phyloP scores from a whole-genome alignment of 2,797 vertebrate genomes.

The Coregonus sp. region DNA sequence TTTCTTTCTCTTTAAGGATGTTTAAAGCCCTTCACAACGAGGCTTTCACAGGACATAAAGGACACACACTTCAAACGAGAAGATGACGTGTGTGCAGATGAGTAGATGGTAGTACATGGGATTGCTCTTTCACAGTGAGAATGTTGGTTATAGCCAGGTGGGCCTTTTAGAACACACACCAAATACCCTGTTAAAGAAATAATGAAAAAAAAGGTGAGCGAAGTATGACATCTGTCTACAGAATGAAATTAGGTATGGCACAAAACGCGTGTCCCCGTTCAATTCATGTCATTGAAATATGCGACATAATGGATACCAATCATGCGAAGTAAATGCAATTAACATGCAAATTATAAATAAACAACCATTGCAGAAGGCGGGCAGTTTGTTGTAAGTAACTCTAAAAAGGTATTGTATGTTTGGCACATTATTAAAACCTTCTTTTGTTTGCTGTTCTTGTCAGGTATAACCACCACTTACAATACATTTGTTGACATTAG shows the following conservation, averaged over 20 bases:
- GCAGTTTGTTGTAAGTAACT: slow-evolving; percentile 8
- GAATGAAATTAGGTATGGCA: not conserved
- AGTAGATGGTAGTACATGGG: not conserved
- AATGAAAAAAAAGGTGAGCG: slow-evolving; percentile 3
- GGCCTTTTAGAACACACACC: slow-evolving; percentile 21
- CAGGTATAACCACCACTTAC: slow-evolving; percentile 8
- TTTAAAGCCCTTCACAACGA: not conserved
- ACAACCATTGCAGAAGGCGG: slow-evolving; percentile 32
- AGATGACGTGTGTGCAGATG: slow-evolving; percentile 22
- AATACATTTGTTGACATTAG: not conserved
- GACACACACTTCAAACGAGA: slow-evolving; percentile 22
- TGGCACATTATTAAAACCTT: not conserved
- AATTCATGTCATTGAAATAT: slow-evolving; percentile 28
- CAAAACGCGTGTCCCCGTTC: slow-evolving; percentile 5
- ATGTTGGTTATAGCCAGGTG: slow-evolving; percentile 10
- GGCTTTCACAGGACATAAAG: slow-evolving; percentile 14
- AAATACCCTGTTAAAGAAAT: slow-evolving; percentile 12
- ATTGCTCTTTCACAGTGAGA: not conserved
- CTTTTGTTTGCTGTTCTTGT: slow-evolving; percentile 14
- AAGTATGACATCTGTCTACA: slow-evolving; percentile 4
- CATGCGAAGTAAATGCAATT: slow-evolving; percentile 46
- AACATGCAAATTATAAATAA: slow-evolving; percentile 54
- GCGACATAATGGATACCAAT: slow-evolving; percentile 21
- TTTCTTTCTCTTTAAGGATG: slow-evolving; percentile 17
- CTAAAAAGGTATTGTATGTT: slow-evolving; percentile 22